Conservation (phyloP, 2,113 vertebrate species). For the Balaeniceps rex region DNA sequence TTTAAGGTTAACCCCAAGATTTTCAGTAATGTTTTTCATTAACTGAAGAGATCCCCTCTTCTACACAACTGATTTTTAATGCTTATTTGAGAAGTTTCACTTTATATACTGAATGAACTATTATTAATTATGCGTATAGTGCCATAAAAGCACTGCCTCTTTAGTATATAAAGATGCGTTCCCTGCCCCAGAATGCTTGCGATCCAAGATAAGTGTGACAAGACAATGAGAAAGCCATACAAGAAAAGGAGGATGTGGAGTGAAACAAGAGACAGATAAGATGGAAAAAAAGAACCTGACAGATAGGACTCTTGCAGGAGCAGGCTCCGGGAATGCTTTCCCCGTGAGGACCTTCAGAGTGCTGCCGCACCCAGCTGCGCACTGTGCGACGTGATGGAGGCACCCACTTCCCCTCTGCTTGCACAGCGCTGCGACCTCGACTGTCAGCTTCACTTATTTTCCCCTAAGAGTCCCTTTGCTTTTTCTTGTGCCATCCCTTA, state of each 20-base stretch:
- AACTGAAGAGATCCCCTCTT: not conserved
- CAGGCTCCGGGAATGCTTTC: not conserved
- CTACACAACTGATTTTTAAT: not conserved
- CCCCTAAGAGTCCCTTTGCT: not conserved
- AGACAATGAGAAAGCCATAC: constrained; percentile 6
- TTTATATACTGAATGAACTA: not conserved
- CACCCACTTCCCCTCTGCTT: not conserved
- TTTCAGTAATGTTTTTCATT: not conserved
- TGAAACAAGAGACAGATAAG: constrained; percentile 22
- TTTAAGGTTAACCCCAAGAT: not conserved
- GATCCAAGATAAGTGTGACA: not conserved
- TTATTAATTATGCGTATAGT: not conserved
- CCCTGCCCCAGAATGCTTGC: not conserved
- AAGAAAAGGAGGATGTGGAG: constrained; percentile 6
- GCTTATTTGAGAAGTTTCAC: not conserved
- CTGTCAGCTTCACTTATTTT: not conserved
- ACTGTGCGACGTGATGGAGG: not conserved
- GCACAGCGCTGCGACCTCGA: fast-evolving
- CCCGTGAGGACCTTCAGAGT: not conserved
- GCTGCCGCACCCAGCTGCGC: not conserved
- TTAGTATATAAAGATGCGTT: not conserved
- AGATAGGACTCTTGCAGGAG: not conserved
- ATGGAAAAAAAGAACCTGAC: not conserved
- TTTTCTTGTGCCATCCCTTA: not conserved
- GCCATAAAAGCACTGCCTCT: not conserved